Percentiles rank a stretch among this genome's conserved stretches.
phyloP scores from a whole-genome alignment of 2,113 vertebrate species.

The Etia nguti region DNA sequence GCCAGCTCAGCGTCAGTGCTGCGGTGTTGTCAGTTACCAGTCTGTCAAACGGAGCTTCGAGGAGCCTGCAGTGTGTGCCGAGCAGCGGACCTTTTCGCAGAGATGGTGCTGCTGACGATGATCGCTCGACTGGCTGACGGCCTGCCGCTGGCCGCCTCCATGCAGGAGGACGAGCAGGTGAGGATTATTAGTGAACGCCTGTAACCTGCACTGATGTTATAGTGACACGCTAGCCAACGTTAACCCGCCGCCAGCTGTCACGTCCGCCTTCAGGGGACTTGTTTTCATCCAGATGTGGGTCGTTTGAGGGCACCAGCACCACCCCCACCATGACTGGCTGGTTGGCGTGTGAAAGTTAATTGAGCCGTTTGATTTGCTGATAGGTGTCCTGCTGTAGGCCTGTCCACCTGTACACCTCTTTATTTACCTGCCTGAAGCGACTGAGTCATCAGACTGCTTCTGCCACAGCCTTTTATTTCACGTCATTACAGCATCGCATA shows the following conservation, averaged over 20 bases:
- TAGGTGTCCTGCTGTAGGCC: neutral
- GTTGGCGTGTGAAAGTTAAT: neutral
- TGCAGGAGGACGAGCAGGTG: conserved; percentile 98
- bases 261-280: neutral
- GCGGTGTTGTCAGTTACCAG: conserved; percentile 53
- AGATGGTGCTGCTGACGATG: conserved; percentile 95
- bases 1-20: conserved; percentile 76
- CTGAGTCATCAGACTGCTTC: neutral
- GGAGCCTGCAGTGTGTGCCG: neutral
- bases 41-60: neutral
- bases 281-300: neutral
- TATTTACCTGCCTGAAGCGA: neutral
- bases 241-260: neutral
- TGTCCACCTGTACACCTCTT: neutral
- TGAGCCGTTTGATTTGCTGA: neutral
- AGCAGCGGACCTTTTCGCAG: neutral
- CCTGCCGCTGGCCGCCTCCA: conserved; percentile 91
- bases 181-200: neutral
- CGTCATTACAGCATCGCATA: neutral
- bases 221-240: neutral
- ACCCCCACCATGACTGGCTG: neutral
- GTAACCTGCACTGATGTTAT: neutral
- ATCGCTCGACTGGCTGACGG: conserved; percentile 95
- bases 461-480: neutral
- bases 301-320: too few relatives aligned